Percentiles rank a stretch among this genome's conserved stretches.
These are phyloP conservation scores for Oncorhynchus clarkii DNA, from an alignment of 2,113 vertebrate genomes.

Conservation along the genomic window DNA sequence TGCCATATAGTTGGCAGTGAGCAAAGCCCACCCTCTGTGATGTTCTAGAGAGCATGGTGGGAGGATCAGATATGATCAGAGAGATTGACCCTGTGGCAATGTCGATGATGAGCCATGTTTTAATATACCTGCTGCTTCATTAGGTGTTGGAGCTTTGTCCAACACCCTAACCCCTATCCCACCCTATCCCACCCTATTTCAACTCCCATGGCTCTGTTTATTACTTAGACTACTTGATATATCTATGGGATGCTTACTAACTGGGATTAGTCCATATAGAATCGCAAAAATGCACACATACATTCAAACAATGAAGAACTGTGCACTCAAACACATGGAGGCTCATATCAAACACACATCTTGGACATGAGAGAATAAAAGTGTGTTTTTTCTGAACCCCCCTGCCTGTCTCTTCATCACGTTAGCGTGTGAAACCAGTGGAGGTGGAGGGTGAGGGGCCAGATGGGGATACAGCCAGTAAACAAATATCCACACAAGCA, in stretches of 20 bases:
- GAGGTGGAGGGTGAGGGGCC: conserved; percentile 35
- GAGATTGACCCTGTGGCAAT: neutral
- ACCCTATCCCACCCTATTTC: neutral
- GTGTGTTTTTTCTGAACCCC: conserved; percentile 37
- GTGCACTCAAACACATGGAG: neutral
- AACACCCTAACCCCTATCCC: neutral
- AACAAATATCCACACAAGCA: conserved; percentile 47
- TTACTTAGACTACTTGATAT: neutral
- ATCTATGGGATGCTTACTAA: neutral
- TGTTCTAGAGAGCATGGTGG: conserved; percentile 23
- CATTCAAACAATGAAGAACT: neutral
- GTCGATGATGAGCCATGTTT: neutral
- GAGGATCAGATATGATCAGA: conserved; percentile 63
- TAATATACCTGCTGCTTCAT: neutral
- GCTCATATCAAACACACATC: neutral
- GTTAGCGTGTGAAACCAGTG: neutral
- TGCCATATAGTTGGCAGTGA: conserved; percentile 33
- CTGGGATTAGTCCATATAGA: neutral
- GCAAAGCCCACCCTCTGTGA: conserved; percentile 45
- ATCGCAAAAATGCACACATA: too few species aligned
- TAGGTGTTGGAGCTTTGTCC: neutral
- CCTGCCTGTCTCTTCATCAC: conserved; percentile 7
- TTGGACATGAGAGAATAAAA: conserved; percentile 26
- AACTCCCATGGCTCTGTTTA: neutral
- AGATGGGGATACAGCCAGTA: conserved; percentile 56